phyloP scores from a whole-genome alignment of 2,888 invertebrate genomes.

The Ditula angustiorana region DNA sequence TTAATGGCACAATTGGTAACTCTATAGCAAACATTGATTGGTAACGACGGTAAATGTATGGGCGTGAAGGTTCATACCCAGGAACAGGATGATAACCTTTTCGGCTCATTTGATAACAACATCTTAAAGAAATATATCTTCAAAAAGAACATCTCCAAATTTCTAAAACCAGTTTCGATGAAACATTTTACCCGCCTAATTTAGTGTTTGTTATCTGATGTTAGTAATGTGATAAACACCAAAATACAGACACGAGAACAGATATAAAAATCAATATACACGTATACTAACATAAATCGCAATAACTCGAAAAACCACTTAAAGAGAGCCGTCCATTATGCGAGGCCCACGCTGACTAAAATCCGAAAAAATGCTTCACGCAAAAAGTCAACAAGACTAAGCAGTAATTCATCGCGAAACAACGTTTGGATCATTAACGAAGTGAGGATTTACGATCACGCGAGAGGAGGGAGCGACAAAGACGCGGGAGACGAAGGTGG shows the following conservation, averaged over 20 bases:
- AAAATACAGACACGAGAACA: slow-evolving; percentile 36
- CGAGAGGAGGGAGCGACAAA: slow-evolving; percentile 55
- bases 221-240: neutral
- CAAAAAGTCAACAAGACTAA: slow-evolving; percentile 76
- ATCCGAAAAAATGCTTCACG: slow-evolving; percentile 69
- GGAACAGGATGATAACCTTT: neutral
- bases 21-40: neutral
- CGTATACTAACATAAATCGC: slow-evolving; percentile 74
- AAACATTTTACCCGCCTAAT: neutral
- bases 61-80: neutral
- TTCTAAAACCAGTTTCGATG: neutral
- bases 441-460: slow-evolving; percentile 81
- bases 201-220: slow-evolving; percentile 6
- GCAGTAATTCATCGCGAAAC: slow-evolving; percentile 77
- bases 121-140: neutral
- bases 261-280: slow-evolving; percentile 64
- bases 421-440: slow-evolving; percentile 77
- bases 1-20: neutral
- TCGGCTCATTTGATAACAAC: neutral
- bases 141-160: neutral
- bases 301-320: slow-evolving; percentile 78
- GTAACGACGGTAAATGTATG: neutral
- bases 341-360: slow-evolving; percentile 72
- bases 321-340: slow-evolving; percentile 72
- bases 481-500: slow-evolving; percentile 51